A percentile compares a stretch with the other conserved stretches of the same genome.
Evolutionary conservation across 2,113 vertebrate species (phyloP).

Genomic region (Piprites chloris): DNA sequence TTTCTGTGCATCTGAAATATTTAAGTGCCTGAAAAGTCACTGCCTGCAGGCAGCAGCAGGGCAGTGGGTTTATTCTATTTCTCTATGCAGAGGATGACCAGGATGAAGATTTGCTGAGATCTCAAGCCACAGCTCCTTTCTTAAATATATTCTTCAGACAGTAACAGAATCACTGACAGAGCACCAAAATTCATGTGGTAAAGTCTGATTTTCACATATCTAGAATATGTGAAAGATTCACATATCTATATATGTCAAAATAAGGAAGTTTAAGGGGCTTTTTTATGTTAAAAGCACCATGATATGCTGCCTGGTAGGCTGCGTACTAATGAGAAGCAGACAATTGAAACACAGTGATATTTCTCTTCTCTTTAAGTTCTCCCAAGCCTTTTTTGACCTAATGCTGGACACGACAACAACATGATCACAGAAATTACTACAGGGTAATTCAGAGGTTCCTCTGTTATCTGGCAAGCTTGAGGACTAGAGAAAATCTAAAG

Average conservation of each 20-base stretch:
- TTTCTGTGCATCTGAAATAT: not conserved
- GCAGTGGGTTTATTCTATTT: not conserved
- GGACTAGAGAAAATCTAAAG: not conserved
- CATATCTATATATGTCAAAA: not conserved
- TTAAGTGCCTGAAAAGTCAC: not conserved
- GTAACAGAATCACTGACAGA: not conserved
- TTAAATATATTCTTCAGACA: not conserved
- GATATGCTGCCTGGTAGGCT: not conserved
- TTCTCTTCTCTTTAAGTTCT: not conserved
- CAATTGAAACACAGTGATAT: not conserved
- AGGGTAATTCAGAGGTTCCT: not conserved
- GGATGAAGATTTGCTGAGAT: not conserved
- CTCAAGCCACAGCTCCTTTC: not conserved
- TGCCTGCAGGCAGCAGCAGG: not conserved
- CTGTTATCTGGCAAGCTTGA: not conserved
- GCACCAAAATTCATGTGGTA: not conserved
- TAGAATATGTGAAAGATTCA: no score
- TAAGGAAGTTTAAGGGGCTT: not conserved
- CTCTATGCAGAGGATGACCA: not conserved
- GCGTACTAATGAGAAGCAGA: not conserved
- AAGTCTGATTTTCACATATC: not conserved
- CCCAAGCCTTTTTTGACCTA: not conserved
- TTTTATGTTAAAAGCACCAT: not conserved
- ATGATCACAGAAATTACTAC: not conserved
- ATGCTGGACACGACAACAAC: not conserved